Percentiles rank a stretch among this genome's conserved stretches.
phyloP scores from a whole-genome alignment of 23 tunicate species.

The Botrylloides violaceus region DNA sequence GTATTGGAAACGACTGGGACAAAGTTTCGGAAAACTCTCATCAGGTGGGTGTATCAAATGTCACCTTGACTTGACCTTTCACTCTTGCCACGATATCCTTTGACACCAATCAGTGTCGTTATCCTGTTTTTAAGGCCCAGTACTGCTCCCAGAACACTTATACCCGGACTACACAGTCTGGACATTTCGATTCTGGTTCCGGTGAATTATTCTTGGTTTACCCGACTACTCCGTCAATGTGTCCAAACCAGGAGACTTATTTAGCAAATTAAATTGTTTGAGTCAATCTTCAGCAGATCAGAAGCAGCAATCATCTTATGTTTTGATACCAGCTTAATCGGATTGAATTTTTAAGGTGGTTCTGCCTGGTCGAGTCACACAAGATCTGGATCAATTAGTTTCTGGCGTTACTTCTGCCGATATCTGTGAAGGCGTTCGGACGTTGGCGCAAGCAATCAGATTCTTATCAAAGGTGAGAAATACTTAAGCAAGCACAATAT shows the following conservation, averaged over 20 bases:
- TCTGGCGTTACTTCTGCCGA: constrained; percentile 32
- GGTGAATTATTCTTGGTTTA: neutral
- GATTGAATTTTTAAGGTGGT: neutral
- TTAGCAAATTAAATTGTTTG: neutral
- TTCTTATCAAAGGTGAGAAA: constrained; percentile 66
- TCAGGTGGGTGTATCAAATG: constrained; percentile 11
- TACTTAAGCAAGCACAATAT: too few species aligned
- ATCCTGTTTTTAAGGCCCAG: too few species aligned
- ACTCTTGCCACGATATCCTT: too few species aligned
- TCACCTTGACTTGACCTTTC: too few species aligned
- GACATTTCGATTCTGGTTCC: neutral
- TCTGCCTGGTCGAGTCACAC: constrained; percentile 41
- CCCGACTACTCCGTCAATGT: neutral
- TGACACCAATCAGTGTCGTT: too few species aligned
- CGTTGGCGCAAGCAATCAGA: constrained; percentile 41
- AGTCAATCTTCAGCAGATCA: too few species aligned
- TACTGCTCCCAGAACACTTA: too few species aligned
- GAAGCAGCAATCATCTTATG: too few species aligned
- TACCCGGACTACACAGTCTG: too few species aligned
- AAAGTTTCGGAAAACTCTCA: constrained; percentile 17
- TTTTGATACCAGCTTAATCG: too few species aligned
- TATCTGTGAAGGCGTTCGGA: constrained; percentile 75
- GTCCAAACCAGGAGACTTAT: neutral
- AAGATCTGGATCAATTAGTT: constrained; percentile 34
- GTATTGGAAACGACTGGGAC: constrained; percentile 37